These are phyloP conservation scores for Cylloceria caligata DNA, from an alignment of 2,888 invertebrate genomes.

Conservation along the genomic window DNA sequence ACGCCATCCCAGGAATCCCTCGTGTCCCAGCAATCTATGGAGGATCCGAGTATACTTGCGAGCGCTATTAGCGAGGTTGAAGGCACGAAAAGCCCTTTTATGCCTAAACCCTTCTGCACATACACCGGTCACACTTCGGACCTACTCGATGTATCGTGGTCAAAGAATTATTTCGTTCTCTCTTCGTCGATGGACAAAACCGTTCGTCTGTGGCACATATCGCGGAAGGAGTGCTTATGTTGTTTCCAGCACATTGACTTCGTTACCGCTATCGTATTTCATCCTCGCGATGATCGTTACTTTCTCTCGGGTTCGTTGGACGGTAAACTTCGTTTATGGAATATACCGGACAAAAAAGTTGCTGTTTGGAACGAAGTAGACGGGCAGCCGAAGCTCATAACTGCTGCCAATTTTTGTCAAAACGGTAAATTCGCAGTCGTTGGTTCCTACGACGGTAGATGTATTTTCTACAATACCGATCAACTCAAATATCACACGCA, in stretches of 20 bases:
- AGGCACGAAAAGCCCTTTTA: constrained; percentile 89
- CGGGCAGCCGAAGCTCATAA: constrained; percentile 97
- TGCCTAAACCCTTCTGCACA: constrained; percentile 95
- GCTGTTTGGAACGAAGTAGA: constrained; percentile 99
- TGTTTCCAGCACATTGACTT: constrained; percentile 99
- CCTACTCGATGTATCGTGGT: constrained; percentile 98
- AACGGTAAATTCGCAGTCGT: constrained; percentile 99
- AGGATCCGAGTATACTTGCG: constrained; percentile 86
- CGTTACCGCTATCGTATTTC: constrained; percentile 99
- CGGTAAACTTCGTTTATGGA: constrained; percentile 99
- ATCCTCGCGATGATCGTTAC: constrained; percentile 95
- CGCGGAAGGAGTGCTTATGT: constrained; percentile 98
- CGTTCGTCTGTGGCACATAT: constrained; percentile 98
- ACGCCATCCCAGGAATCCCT: constrained; percentile 97
- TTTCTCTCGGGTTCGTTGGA: constrained; percentile 99
- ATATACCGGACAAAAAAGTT: constrained; percentile 99
- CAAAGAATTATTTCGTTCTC: constrained; percentile 98
- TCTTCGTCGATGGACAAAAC: constrained; percentile 99
- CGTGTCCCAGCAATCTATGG: constrained; percentile 91
- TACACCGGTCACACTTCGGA: constrained; percentile 98
- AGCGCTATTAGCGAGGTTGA: constrained; percentile 87
- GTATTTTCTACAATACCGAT: constrained; percentile 99
- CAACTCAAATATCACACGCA: constrained; percentile 99
- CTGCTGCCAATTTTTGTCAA: constrained; percentile 98
- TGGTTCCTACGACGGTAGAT: constrained; percentile 98